Percentiles rank a stretch among this genome's conserved stretches.
phyloP scores from a whole-genome alignment of 2,888 invertebrate genomes.

The Xanthia icteritia region DNA sequence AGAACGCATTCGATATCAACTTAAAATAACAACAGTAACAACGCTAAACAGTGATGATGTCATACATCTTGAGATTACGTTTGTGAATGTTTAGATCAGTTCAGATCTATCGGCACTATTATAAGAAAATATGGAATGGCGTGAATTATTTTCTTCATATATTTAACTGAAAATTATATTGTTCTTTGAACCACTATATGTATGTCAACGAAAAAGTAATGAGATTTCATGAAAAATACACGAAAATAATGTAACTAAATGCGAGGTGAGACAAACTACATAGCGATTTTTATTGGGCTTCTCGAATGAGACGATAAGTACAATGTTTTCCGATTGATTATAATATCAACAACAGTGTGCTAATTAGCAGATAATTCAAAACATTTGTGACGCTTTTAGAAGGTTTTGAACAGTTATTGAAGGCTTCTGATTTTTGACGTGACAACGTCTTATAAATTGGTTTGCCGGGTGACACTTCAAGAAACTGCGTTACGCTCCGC shows the following conservation, averaged over 20 bases:
- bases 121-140: constrained; percentile 24
- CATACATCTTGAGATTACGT: constrained; percentile 45
- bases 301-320: constrained; percentile 32
- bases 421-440: constrained; percentile 16
- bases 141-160: not conserved
- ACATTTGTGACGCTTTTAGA: not conserved
- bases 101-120: constrained; percentile 43
- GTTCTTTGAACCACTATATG: constrained; percentile 9
- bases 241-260: constrained; percentile 11
- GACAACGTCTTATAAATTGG: no score
- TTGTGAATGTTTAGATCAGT: constrained; percentile 41
- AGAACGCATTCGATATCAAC: constrained; percentile 12
- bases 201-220: constrained; percentile 1
- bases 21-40: constrained; percentile 38
- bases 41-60: constrained; percentile 26
- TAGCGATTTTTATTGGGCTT: not conserved
- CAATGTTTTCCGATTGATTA: constrained; percentile 39
- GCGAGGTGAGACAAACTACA: not conserved
- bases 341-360: constrained; percentile 11
- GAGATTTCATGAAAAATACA: constrained; percentile 1
- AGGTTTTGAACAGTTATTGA: not conserved
- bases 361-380: not conserved
- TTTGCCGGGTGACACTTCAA: no score
- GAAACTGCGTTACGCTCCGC: no score
- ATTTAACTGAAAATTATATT: constrained; percentile 7